phyloP scores from a whole-genome alignment of 2,797 vertebrate species.

The Myotis planiceps region DNA sequence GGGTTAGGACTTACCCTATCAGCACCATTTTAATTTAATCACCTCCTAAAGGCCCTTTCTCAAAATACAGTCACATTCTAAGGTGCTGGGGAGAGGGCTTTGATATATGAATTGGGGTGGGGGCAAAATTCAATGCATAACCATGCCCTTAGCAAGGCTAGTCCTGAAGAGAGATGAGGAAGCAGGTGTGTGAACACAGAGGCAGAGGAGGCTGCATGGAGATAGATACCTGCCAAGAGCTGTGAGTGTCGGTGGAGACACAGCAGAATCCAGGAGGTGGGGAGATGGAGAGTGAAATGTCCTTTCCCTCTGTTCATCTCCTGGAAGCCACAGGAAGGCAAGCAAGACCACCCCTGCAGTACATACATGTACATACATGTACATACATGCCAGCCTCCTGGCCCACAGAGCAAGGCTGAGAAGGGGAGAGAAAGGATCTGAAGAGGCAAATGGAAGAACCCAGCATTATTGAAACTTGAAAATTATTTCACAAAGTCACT shows the following conservation, averaged over 20 bases:
- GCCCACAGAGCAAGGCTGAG: fast-evolving
- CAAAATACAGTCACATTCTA: neutral
- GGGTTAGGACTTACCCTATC: neutral
- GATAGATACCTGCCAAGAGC: neutral
- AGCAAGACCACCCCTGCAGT: neutral
- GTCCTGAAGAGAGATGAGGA: neutral
- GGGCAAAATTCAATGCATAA: neutral
- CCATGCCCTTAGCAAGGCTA: neutral
- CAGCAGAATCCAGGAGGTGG: neutral
- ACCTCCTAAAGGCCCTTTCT: neutral
- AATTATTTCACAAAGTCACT: neutral
- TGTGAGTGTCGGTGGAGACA: fast-evolving
- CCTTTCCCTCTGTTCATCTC: neutral
- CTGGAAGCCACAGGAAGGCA: neutral
- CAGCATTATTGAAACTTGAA: neutral
- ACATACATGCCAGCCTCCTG: too few species aligned
- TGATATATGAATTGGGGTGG: neutral
- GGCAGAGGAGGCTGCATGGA: neutral
- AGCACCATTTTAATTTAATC: neutral
- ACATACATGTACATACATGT: too few species aligned
- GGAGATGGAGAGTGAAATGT: neutral
- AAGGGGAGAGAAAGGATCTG: neutral
- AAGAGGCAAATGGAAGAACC: neutral
- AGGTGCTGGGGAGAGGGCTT: neutral
- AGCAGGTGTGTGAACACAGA: neutral